These are phyloP conservation scores for Hypselothyrea guttata DNA, from an alignment of 2,888 invertebrate species.

Conservation along the genomic window DNA sequence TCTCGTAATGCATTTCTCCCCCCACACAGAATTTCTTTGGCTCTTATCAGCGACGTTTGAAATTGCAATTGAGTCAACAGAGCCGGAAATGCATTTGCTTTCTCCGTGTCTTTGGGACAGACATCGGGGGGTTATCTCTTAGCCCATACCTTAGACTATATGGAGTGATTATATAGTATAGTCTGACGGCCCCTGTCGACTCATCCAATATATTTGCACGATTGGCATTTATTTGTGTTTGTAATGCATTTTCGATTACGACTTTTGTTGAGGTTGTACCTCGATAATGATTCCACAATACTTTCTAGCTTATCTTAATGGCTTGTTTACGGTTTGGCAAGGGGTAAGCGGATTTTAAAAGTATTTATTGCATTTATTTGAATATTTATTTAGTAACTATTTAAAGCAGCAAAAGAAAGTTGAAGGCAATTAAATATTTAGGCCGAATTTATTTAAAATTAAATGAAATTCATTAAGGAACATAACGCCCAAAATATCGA, in stretches of 20 bases:
- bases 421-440: too few relatives aligned
- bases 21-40: slow-evolving; percentile 26
- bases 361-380: too few relatives aligned
- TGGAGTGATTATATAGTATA: slow-evolving; percentile 28
- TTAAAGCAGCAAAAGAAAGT: too few relatives aligned
- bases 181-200: slow-evolving; percentile 25
- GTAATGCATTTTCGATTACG: slow-evolving; percentile 1
- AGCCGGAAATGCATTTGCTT: slow-evolving; percentile 77
- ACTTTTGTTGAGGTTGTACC: slow-evolving; percentile 15
- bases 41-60: slow-evolving; percentile 54
- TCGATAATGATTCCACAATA: slow-evolving; percentile 14
- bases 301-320: slow-evolving; percentile 31
- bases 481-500: too few relatives aligned
- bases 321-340: slow-evolving; percentile 31
- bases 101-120: slow-evolving; percentile 44
- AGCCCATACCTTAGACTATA: background rate
- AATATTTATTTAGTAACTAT: too few relatives aligned
- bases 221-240: slow-evolving; percentile 30
- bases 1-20: slow-evolving; percentile 47
- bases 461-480: too few relatives aligned
- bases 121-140: slow-evolving; percentile 35
- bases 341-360: slow-evolving; percentile 21
- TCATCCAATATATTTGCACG: slow-evolving; percentile 40
- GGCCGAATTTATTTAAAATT: too few relatives aligned
- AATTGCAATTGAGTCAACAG: slow-evolving; percentile 71